phyloP scores from a whole-genome alignment of 2,888 invertebrate genomes.

The Microplitis deprimator region DNA sequence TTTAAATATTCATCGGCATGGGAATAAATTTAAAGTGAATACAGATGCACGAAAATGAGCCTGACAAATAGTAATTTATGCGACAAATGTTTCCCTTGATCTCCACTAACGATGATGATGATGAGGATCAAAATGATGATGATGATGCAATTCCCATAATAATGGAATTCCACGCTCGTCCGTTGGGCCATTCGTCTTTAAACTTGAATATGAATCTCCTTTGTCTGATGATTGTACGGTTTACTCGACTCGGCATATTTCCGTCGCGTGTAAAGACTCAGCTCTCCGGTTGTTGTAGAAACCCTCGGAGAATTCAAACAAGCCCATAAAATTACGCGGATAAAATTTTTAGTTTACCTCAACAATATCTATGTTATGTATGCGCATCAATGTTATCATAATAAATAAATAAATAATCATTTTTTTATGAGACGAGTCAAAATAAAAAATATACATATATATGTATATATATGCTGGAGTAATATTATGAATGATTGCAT shows the following conservation, averaged over 20 bases:
- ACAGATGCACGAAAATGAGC: neutral
- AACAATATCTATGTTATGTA: neutral
- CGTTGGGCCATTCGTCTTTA: slow-evolving; percentile 49
- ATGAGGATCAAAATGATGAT: neutral
- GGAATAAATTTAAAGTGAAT: neutral
- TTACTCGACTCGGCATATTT: slow-evolving; percentile 46
- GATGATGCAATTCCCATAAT: slow-evolving; percentile 57
- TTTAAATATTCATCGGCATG: too few species aligned
- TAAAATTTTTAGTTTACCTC: slow-evolving; percentile 40
- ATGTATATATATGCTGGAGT: neutral
- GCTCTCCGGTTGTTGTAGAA: slow-evolving; percentile 35
- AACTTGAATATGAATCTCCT: slow-evolving; percentile 37
- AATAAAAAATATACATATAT: too few species aligned
- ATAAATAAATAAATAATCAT: too few species aligned
- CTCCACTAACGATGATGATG: neutral
- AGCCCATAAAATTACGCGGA: slow-evolving; percentile 39
- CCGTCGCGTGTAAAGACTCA: slow-evolving; percentile 26
- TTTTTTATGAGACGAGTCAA: neutral
- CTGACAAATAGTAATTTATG: neutral
- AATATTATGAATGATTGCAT: neutral
- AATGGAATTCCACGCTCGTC: slow-evolving; percentile 55
- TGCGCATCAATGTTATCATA: too few species aligned
- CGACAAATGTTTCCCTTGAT: neutral
- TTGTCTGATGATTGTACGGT: slow-evolving; percentile 37
- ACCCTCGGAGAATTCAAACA: slow-evolving; percentile 45